Evolutionary conservation across 2,888 invertebrate genomes (phyloP), one percentile per base, ranked within the genome.

Genomic region (Axea sp.): DNA sequence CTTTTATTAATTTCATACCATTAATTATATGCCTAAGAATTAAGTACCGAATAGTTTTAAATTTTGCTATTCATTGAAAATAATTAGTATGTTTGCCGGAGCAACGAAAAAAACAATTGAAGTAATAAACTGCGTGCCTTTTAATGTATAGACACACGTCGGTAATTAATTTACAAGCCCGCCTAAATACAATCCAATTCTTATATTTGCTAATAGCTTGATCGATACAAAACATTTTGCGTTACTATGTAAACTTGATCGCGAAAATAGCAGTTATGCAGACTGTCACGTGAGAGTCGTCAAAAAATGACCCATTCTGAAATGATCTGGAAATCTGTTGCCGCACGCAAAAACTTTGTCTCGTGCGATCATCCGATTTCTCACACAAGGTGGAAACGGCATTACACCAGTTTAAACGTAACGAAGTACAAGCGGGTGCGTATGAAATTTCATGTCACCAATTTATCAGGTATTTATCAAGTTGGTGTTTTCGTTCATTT

Each of bases 381-480:
- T 24, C 24, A n/a, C 24, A 12, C 6, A 3, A 1, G 39, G 19
- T 11, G 22, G 7, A 17, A 35, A 15, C 9, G 15, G 5, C 30
- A 7, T 22, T 7, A 11, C 19, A n/a, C 31, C 31, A 47, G 31
- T 31, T 47, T 31, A 7, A 47, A 47, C 19, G 30, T 49, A 49
- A 49, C 49, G 22, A 33, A 33, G 51, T 49, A 33, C 31, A 19
- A 26, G 5, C 47, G 24, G 51, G 9, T 5, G 35, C 33, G 55
- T 35, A 51, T 43, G 24, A 49, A 57, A 62, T 31, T 39, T 37
- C 45, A 45, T 45, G 69, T 45, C 67, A 53, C 49, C 43, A 31
- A 73, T 73, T 73, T 64, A 68, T 69, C 59, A 68, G 39, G 55
- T 45, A 26, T 39, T 69, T 74, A 69, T 64, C 69, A 65, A 57